Evolutionary conservation across 2,113 vertebrate genomes (phyloP), one percentile per base, ranked within the genome.

Genomic region (Callopanchax toddi): DNA sequence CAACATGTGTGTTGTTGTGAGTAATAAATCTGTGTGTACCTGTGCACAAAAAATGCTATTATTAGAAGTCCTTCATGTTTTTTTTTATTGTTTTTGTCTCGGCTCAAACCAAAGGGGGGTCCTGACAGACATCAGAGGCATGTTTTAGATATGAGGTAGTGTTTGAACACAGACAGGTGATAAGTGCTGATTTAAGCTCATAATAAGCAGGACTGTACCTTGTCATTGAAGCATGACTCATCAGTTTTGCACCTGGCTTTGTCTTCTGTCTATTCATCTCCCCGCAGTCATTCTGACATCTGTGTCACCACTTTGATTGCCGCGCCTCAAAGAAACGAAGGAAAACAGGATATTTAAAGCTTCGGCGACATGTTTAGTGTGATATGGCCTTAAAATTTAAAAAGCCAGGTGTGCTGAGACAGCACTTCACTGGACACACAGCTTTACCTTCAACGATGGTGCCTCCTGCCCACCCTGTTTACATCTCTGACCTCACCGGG

Each of bases 161-260:
- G 65, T 78, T 70, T 67, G 55, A 49, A 43, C 62, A 29, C 70
- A 60, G 46, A 15, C 52, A 51, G 15, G 51, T 58, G 39, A 36
- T 49, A 63, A 48, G 60, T 74, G 67, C 58, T 74, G 51, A 71
- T 85, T 84, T 60, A 37, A 77, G 51, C 52, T 49, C 21, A 42
- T 71, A 70, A 82, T 65, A 61, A 76, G 60, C 43, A 81, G 60
- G 42, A 11, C 20, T 6, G 5, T 3, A 17, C 53, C 66, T 62
- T 76, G 60, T 85, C 60, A 82, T 83, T 86, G 73, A 69, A 44
- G 65, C 55, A 11, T 54, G 66, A 74, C 40, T 49, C 59, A 58
- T 75, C 67, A 39, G 44, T 63, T 66, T 58, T 52, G 21, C 78
- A 80, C 75, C 73, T 85, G 76, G 44, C 54, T 78, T 71, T 76